phyloP scores from a whole-genome alignment of 2,113 vertebrate species.

The Apodemus sylvaticus region DNA sequence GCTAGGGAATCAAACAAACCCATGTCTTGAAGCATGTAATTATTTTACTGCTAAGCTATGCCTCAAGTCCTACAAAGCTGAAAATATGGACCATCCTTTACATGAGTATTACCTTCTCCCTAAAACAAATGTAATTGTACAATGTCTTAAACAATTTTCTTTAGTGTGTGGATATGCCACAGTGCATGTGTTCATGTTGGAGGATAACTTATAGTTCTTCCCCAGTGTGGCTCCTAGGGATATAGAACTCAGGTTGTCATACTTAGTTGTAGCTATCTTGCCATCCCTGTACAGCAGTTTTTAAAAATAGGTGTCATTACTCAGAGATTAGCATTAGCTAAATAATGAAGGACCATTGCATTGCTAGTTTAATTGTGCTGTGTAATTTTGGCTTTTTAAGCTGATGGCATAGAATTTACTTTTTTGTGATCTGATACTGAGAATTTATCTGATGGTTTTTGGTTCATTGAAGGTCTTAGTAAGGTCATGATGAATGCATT shows the following conservation, averaged over 20 bases:
- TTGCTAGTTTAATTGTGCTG: constrained; percentile 46
- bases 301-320: neutral
- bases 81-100: neutral
- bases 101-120: neutral
- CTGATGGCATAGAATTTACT: neutral
- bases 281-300: neutral
- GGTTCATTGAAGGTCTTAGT: constrained; percentile 5
- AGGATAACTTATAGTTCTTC: neutral
- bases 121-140: neutral
- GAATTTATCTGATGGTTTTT: constrained; percentile 2
- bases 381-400: constrained; percentile 1
- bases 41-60: neutral
- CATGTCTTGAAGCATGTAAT: neutral
- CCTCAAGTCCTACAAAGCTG: neutral
- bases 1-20: neutral
- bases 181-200: neutral
- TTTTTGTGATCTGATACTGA: constrained; percentile 13
- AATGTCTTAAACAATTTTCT: neutral
- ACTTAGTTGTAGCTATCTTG: neutral
- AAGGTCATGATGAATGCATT: neutral
- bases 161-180: neutral
- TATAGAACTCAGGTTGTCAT: neutral
- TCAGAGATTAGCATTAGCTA: neutral
- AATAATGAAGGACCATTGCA: neutral
- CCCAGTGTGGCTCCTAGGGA: neutral